Conservation (phyloP, 2,797 vertebrate genomes). For the Sebastes trivittatus region DNA sequence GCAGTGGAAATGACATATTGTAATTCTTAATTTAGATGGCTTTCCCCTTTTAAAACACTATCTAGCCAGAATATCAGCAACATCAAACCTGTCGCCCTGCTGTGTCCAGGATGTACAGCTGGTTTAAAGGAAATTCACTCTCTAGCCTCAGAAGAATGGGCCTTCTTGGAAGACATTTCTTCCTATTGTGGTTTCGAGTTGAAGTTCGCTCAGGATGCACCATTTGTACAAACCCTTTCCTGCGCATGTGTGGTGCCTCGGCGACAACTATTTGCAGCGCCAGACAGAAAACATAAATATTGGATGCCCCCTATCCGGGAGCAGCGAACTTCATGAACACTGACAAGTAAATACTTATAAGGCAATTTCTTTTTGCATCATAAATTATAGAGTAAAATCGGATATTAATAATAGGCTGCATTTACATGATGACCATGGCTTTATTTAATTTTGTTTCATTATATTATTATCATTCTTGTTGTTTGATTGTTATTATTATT, state of each 20-base stretch:
- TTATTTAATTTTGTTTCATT: neutral
- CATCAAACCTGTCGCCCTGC: slow-evolving; percentile 38
- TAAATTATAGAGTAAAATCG: neutral
- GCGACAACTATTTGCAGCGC: slow-evolving; percentile 72
- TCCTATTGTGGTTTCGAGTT: slow-evolving; percentile 41
- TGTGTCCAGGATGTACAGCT: slow-evolving; percentile 44
- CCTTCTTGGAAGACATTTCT: slow-evolving; percentile 45
- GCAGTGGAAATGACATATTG: neutral
- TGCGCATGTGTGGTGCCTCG: slow-evolving; percentile 58
- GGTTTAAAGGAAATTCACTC: slow-evolving; percentile 50
- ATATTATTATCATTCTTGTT: neutral
- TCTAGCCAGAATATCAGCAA: neutral
- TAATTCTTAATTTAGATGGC: neutral
- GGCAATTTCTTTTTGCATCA: neutral
- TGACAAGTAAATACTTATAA: slow-evolving; percentile 30
- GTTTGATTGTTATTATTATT: neutral
- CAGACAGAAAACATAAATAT: slow-evolving; percentile 77
- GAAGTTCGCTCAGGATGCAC: slow-evolving; percentile 34
- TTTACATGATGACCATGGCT: neutral
- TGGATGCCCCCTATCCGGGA: slow-evolving; percentile 64
- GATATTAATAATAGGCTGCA: neutral
- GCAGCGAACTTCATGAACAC: slow-evolving; percentile 33
- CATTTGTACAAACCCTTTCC: slow-evolving; percentile 49
- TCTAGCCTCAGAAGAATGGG: slow-evolving; percentile 58
- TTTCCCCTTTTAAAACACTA: neutral